phyloP scores from a whole-genome alignment of 2,888 invertebrate species.

The Papilio gigon region DNA sequence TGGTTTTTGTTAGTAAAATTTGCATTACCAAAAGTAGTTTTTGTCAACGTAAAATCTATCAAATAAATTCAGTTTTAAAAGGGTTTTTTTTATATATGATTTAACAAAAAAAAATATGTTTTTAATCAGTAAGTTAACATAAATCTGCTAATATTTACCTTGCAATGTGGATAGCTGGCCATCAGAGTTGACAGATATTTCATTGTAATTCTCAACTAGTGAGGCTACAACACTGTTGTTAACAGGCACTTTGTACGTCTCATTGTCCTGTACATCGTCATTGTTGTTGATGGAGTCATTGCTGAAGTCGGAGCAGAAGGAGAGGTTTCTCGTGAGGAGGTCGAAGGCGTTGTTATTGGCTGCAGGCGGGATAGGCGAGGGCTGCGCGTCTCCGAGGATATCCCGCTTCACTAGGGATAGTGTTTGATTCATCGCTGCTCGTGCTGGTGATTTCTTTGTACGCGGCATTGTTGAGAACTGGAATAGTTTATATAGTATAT shows the following conservation, averaged over 20 bases:
- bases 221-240: conserved; percentile 69
- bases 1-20: neutral
- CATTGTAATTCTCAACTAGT: conserved; percentile 76
- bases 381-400: conserved; percentile 66
- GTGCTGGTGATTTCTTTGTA: conserved; percentile 78
- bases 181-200: conserved; percentile 75
- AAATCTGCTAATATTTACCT: too few relatives aligned
- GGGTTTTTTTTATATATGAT: too few relatives aligned
- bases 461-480: conserved; percentile 85
- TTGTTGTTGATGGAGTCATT: conserved; percentile 80
- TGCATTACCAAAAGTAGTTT: too few relatives aligned
- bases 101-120: too few relatives aligned
- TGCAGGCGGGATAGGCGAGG: conserved; percentile 50
- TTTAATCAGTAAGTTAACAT: too few relatives aligned
- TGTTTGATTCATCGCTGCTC: conserved; percentile 69
- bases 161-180: conserved; percentile 77
- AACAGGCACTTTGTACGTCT: conserved; percentile 77
- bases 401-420: conserved; percentile 75
- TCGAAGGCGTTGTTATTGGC: conserved; percentile 73
- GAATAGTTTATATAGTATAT: conserved; percentile 46
- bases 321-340: conserved; percentile 73
- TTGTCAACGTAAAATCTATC: too few relatives aligned
- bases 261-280: conserved; percentile 61
- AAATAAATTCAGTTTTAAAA: too few relatives aligned
- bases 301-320: conserved; percentile 78